Evolutionary conservation across 1,140 invertebrate genomes (phyloP).

Genomic region (Daktulosphaira vitifoliae): DNA sequence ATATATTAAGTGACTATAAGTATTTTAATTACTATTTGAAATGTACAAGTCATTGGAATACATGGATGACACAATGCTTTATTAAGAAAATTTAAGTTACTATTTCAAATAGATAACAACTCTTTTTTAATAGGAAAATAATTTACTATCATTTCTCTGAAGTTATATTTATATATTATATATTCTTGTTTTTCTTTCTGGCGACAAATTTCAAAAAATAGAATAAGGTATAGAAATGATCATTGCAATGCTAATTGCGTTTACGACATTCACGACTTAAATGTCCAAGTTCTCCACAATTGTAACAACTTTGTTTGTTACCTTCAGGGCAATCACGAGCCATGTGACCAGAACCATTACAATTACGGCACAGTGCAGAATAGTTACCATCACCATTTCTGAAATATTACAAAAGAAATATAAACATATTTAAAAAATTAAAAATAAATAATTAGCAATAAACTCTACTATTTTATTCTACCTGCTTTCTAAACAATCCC

Average conservation of each 20-base stretch:
- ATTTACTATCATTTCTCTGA: slow-evolving; percentile 14
- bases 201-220: slow-evolving; percentile 7
- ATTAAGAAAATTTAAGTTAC: not conserved
- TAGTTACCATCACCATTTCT: slow-evolving; percentile 24
- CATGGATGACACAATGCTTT: not conserved
- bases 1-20: not conserved
- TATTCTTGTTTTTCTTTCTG: slow-evolving; percentile 21
- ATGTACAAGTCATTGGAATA: not conserved
- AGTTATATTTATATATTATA: not conserved
- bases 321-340: slow-evolving; percentile 34
- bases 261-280: slow-evolving; percentile 34
- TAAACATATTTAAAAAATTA: no score
- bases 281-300: slow-evolving; percentile 34
- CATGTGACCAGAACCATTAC: slow-evolving; percentile 34
- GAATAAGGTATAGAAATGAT: not conserved
- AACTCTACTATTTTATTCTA: not conserved
- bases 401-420: not conserved
- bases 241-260: slow-evolving; percentile 8
- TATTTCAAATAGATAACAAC: slow-evolving; percentile 4
- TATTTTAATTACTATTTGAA: not conserved
- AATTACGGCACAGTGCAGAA: slow-evolving; percentile 29
- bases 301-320: slow-evolving; percentile 34
- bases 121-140: not conserved
- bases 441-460: not conserved
- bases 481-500: slow-evolving; percentile 39